Conservation (phyloP, 2,797 vertebrate genomes). For the Cephalopachus bancanus region DNA sequence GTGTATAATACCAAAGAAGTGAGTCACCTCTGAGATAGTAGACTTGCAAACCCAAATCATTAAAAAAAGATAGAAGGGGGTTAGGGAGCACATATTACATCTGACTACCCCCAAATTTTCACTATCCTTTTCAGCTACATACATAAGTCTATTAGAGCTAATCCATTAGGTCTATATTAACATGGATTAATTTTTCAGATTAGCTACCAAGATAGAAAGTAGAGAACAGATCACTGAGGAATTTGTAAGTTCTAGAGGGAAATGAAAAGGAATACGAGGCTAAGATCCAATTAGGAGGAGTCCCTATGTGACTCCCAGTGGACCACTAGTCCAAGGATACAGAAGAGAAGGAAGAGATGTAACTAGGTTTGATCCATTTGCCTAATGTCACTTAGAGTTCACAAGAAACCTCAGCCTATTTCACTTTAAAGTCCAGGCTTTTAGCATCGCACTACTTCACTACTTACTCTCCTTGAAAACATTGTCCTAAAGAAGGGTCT, state of each 20-base stretch:
- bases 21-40: constrained; percentile 17
- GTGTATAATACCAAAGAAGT: not conserved
- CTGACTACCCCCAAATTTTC: not conserved
- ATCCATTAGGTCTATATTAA: not conserved
- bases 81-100: not conserved
- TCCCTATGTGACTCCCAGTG: not conserved
- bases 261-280: not conserved
- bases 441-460: not conserved
- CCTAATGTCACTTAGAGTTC: constrained; percentile 20
- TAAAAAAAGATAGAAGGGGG: not conserved
- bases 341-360: not conserved
- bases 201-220: not conserved
- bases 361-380: not conserved
- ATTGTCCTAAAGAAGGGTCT: not conserved
- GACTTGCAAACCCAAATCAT: not conserved
- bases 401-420: not conserved
- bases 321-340: not conserved
- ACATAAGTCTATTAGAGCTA: not conserved
- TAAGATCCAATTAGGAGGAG: not conserved
- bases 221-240: not conserved
- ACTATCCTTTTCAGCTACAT: not conserved
- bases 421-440: not conserved
- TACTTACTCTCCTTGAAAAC: constrained; percentile 28
- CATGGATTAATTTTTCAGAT: not conserved
- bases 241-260: not conserved